Base-by-base conservation (phyloP, 2,888 invertebrate genomes). In the Heliothis peltigera region DNA sequence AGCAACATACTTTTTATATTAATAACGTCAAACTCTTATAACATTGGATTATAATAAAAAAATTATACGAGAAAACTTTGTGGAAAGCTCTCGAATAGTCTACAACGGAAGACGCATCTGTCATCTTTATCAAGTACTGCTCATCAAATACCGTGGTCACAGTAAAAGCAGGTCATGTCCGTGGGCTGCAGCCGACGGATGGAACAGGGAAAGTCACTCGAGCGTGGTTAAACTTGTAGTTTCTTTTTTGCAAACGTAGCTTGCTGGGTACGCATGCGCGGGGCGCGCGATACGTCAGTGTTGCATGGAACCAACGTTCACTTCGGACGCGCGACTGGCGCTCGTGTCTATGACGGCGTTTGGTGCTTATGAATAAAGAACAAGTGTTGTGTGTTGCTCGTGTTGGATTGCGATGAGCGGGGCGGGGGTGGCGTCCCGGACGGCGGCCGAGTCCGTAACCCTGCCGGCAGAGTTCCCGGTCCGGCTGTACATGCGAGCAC, bases 401-500 rank as follows among this genome's bases (percentile, higher is more conserved):
- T 80, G 77, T 83, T 80, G 81, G 84, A 85, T 81, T 81, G 82
- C 80, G 81, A 93, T 93, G 93, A 92, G 91, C 80, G 92, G 91
- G 68, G 89, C 92, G 78, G 92, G 91, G 79, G 89, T 93, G 78
- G 91, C 93, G 80, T 89, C 93, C 87, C 87, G 93, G 75, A 79
- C 84, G 68, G 77, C 69, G 59, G 88, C 77, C 58, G 89, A 90
- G 78, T 79, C 89, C 59, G 85, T 87, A 54, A 82, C 89, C 64
- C 77, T 91, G 75, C 88, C 92, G 51, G 74, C 84, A 21, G 91
- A 92, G 64, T 85, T 93, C 59, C 92, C 96, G 48, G 95, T 95
- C 79, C 90, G 96, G 70, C 89, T 96, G 61, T 96, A 95, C 87
- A 88, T 95, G 82, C 91, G 96, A 74, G 96, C 96, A 70, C 95